Conservation (phyloP, 2,113 vertebrate genomes). For the Microcebus jonahi region DNA sequence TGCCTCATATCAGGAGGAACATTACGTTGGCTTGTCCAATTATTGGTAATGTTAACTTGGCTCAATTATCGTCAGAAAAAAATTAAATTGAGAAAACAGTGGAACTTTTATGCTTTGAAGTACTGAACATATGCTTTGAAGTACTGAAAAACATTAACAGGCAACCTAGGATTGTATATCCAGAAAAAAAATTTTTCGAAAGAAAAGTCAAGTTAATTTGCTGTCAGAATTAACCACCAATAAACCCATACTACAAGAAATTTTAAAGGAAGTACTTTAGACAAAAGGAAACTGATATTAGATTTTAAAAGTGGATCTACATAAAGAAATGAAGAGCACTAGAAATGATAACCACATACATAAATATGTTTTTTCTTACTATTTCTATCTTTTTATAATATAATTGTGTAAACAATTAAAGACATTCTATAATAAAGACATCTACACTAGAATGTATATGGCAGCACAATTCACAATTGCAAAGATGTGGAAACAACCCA, state of each 20-base stretch:
- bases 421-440: too few species aligned
- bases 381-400: background rate
- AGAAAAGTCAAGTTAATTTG: background rate
- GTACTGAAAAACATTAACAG: background rate
- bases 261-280: background rate
- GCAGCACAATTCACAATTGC: too few species aligned
- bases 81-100: background rate
- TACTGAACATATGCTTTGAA: background rate
- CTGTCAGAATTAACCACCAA: background rate
- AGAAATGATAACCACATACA: background rate
- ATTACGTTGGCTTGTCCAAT: background rate
- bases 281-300: background rate
- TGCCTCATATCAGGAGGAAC: background rate
- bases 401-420: background rate
- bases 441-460: too few species aligned
- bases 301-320: background rate
- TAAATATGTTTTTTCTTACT: background rate
- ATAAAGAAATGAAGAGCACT: background rate
- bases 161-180: background rate
- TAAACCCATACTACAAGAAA: background rate
- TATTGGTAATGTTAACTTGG: background rate
- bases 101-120: background rate
- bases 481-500: too few species aligned
- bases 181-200: background rate
- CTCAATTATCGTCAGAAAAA: background rate